A percentile compares a stretch with the other conserved stretches of the same genome.
These are phyloP conservation scores for Chydorus sphaericus DNA, from an alignment of 2,888 invertebrate species.

Conservation along the genomic window DNA sequence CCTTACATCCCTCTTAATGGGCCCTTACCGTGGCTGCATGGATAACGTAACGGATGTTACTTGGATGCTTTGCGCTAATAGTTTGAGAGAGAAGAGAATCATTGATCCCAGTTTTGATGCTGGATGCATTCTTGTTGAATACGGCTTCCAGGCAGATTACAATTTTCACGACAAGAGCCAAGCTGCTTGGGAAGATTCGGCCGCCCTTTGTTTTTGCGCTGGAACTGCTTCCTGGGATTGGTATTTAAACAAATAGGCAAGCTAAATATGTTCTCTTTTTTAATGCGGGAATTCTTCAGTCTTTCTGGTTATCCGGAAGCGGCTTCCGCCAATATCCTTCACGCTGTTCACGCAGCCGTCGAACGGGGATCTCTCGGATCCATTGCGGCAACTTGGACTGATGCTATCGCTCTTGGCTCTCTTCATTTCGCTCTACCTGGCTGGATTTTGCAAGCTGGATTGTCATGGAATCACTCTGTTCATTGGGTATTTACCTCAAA, in stretches of 20 bases:
- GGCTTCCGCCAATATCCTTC: conserved; percentile 39
- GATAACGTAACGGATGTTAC: conserved; percentile 21
- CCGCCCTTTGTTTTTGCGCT: conserved; percentile 37
- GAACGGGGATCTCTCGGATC: conserved; percentile 36
- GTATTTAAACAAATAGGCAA: conserved; percentile 18
- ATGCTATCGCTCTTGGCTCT: conserved; percentile 41
- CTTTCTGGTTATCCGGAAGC: conserved; percentile 44
- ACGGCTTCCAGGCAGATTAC: conserved; percentile 43
- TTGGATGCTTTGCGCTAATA: conserved; percentile 33
- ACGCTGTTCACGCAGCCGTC: conserved; percentile 36
- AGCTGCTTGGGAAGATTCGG: conserved; percentile 32
- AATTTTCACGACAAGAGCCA: conserved; percentile 38
- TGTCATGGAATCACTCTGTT: conserved; percentile 40
- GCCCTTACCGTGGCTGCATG: conserved; percentile 28
- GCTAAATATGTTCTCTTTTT: conserved; percentile 1
- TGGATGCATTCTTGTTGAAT: conserved; percentile 40
- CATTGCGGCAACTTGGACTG: conserved; percentile 43
- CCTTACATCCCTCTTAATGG: conserved; percentile 37
- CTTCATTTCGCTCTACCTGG: conserved; percentile 43
- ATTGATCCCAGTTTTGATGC: conserved; percentile 34
- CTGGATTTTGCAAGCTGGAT: conserved; percentile 38
- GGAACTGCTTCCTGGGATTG: conserved; percentile 45
- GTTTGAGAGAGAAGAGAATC: conserved; percentile 28
- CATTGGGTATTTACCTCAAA: conserved; percentile 27
- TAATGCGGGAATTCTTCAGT: conserved; percentile 26